Conservation (phyloP, 1,140 invertebrate species). For the Mya arenaria region DNA sequence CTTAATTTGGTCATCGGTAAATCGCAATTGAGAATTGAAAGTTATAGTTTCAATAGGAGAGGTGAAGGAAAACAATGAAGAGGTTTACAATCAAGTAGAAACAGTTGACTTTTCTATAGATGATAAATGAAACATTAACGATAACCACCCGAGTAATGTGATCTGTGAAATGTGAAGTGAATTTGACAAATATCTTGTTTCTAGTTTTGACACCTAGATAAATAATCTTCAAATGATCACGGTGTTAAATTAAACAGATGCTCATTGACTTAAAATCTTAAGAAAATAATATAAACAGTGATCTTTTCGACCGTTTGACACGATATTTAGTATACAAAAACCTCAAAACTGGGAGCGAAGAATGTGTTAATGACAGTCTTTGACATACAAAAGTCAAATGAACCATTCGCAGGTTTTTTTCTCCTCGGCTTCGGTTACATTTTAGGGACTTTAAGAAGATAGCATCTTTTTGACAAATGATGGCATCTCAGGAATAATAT, state of each 20-base stretch:
- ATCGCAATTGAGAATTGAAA: no score
- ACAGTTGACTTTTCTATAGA: background rate
- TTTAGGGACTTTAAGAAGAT: constrained; percentile 31
- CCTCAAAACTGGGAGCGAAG: background rate
- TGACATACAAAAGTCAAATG: constrained; percentile 7
- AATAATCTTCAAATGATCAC: constrained; percentile 29
- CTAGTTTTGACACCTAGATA: constrained; percentile 17
- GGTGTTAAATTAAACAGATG: constrained; percentile 23
- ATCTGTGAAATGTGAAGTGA: background rate
- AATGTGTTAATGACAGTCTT: background rate
- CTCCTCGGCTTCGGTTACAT: constrained; percentile 15
- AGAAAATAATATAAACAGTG: constrained; percentile 4
- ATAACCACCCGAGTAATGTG: constrained; percentile 10
- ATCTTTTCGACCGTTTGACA: constrained; percentile 22
- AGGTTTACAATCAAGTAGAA: no score
- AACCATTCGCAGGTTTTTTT: background rate
- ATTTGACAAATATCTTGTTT: constrained; percentile 40
- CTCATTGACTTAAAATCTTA: background rate
- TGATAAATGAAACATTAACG: background rate
- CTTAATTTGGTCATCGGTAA: no score
- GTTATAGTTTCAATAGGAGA: no score
- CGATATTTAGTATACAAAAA: constrained; percentile 39
- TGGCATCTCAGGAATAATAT: constrained; percentile 10
- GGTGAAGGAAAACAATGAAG: no score
- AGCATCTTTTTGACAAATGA: constrained; percentile 54